A percentile compares a stretch with the other conserved stretches of the same genome.
Conservation (phyloP, 2,797 vertebrate genomes). For the Columba guinea region DNA sequence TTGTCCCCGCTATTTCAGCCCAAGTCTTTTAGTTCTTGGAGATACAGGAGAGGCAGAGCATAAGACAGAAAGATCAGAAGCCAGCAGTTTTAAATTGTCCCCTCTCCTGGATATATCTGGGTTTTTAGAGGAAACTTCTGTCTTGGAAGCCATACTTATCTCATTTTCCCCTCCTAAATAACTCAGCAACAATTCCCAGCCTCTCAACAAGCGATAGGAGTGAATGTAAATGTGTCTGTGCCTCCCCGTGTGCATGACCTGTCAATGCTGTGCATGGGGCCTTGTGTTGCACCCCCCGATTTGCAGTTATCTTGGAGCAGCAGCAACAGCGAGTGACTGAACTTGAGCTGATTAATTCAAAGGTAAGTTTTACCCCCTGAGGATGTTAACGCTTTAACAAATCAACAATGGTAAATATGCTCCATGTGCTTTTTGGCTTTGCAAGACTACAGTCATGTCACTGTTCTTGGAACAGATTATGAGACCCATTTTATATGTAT, state of each 20-base stretch:
- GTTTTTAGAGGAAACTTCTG: background rate
- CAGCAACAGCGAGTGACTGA: background rate
- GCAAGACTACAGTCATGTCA: background rate
- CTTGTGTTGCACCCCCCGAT: background rate
- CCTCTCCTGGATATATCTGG: background rate
- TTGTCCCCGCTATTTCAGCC: background rate
- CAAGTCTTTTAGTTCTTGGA: background rate
- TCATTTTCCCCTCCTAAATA: background rate
- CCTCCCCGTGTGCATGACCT: background rate
- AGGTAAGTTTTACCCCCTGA: background rate
- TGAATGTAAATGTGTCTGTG: background rate
- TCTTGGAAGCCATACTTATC: background rate
- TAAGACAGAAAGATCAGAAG: background rate
- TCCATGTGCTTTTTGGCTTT: background rate
- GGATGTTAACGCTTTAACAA: background rate
- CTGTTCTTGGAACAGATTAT: background rate
- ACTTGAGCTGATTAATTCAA: background rate
- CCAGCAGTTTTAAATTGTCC: background rate
- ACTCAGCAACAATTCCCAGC: background rate
- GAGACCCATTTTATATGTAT: background rate
- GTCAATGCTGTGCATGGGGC: fast-evolving
- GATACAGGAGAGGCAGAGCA: background rate
- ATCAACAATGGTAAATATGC: background rate
- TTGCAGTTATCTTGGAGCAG: background rate
- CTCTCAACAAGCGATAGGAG: background rate